Percentiles rank a stretch among this genome's conserved stretches.
Evolutionary conservation across 2,797 vertebrate genomes (phyloP).

Genomic region (Sebastolobus alascanus): DNA sequence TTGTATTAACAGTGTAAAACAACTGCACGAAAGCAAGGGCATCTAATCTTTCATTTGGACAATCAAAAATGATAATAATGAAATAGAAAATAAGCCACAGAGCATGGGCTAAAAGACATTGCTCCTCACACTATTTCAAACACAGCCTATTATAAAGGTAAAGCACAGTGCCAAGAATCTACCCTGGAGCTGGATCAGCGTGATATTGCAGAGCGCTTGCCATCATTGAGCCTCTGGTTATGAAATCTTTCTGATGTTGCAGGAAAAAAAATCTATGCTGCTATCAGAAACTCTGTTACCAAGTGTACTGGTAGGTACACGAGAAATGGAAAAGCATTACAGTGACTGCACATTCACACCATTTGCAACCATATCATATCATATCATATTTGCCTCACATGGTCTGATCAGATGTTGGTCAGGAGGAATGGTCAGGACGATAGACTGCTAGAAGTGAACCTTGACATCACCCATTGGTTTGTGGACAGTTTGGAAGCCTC

Average conservation of each 20-base stretch:
- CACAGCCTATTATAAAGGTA: background rate
- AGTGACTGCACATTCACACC: background rate
- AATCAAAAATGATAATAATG: background rate
- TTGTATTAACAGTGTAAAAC: background rate
- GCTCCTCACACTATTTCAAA: background rate
- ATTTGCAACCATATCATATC: background rate
- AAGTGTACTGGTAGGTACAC: background rate
- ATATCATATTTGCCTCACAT: background rate
- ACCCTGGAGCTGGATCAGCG: background rate
- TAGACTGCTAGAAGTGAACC: no score
- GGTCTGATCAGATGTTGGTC: background rate
- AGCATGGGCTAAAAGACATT: background rate
- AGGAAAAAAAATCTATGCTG: background rate
- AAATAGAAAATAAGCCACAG: background rate
- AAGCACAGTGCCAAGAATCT: background rate
- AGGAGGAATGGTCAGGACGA: no score
- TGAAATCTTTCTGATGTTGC: background rate
- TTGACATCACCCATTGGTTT: no score
- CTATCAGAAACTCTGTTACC: background rate
- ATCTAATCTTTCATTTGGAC: background rate
- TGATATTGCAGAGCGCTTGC: background rate
- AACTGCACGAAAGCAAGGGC: background rate
- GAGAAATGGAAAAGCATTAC: background rate
- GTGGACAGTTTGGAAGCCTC: no score
- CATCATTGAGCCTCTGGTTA: background rate